phyloP scores from a whole-genome alignment of 2,888 invertebrate species.

The Macrostomum cliftonense region DNA sequence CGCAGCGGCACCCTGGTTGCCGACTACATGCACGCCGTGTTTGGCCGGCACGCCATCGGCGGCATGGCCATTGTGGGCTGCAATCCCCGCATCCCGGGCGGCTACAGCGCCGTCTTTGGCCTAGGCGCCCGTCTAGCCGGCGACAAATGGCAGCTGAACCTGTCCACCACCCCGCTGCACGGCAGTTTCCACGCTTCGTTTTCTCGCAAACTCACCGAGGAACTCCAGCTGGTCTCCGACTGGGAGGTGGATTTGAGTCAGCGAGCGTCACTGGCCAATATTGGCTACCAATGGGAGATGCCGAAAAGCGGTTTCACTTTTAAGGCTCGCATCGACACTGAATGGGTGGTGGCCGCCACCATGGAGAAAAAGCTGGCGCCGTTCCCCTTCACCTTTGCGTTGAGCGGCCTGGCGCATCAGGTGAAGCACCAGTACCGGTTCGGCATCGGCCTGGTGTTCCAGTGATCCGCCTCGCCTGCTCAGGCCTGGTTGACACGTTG shows the following conservation, averaged over 20 bases:
- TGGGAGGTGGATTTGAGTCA: slow-evolving; percentile 69
- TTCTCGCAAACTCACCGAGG: background rate
- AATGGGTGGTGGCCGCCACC: slow-evolving; percentile 57
- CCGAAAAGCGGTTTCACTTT: slow-evolving; percentile 77
- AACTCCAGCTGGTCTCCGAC: slow-evolving; percentile 63
- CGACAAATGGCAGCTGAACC: slow-evolving; percentile 4
- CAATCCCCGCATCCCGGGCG: background rate
- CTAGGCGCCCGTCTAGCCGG: slow-evolving; percentile 6
- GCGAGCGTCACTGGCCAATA: slow-evolving; percentile 66
- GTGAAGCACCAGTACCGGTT: slow-evolving; percentile 68
- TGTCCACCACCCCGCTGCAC: slow-evolving; percentile 3
- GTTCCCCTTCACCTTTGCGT: slow-evolving; percentile 68
- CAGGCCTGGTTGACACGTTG: too few species aligned
- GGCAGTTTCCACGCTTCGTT: slow-evolving; percentile 2
- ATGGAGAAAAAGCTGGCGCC: slow-evolving; percentile 68
- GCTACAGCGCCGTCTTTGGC: slow-evolving; percentile 5
- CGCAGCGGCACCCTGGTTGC: background rate
- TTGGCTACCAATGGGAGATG: slow-evolving; percentile 72
- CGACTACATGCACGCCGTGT: slow-evolving; percentile 5
- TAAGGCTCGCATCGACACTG: slow-evolving; percentile 51
- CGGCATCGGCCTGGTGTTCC: slow-evolving; percentile 54
- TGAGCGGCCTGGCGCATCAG: slow-evolving; percentile 74
- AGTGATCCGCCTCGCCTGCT: too few species aligned
- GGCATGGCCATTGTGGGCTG: slow-evolving; percentile 8
- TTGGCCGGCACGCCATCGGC: slow-evolving; percentile 2